Conservation (phyloP, 2,797 vertebrate species). For the Falco peregrinus region DNA sequence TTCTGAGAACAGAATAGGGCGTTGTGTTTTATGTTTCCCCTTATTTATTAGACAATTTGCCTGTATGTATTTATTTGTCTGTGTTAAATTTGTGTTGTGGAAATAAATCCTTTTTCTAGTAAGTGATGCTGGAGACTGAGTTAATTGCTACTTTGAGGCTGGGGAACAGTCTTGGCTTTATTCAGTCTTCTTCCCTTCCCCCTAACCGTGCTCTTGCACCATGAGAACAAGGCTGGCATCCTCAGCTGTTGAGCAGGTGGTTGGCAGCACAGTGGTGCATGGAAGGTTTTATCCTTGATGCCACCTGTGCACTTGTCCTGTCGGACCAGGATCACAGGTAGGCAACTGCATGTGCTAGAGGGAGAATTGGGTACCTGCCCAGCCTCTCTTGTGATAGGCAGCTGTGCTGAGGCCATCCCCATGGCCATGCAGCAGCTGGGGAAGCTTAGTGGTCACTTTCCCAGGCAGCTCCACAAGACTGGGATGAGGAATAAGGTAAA, state of each 20-base stretch:
- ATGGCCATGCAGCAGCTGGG: background rate
- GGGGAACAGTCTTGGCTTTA: background rate
- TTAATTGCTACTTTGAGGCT: background rate
- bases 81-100: slow-evolving; percentile 38
- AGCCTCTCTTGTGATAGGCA: background rate
- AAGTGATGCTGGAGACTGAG: background rate
- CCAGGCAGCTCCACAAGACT: background rate
- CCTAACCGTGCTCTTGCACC: background rate
- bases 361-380: background rate
- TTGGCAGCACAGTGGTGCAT: rapidly evolving
- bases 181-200: background rate
- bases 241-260: background rate
- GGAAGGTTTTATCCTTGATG: background rate
- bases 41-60: slow-evolving; percentile 13
- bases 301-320: background rate
- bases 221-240: background rate
- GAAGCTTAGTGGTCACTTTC: background rate
- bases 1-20: background rate
- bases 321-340: background rate
- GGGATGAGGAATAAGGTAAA: background rate
- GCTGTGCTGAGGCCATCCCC: background rate
- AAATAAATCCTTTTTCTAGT: slow-evolving; percentile 68
- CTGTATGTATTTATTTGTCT: slow-evolving; percentile 28
- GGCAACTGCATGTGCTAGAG: background rate
- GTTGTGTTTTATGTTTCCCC: background rate